A percentile compares a stretch with the other conserved stretches of the same genome.
phyloP scores from a whole-genome alignment of 2,888 invertebrate species.

The Epistrophe grossulariae region DNA sequence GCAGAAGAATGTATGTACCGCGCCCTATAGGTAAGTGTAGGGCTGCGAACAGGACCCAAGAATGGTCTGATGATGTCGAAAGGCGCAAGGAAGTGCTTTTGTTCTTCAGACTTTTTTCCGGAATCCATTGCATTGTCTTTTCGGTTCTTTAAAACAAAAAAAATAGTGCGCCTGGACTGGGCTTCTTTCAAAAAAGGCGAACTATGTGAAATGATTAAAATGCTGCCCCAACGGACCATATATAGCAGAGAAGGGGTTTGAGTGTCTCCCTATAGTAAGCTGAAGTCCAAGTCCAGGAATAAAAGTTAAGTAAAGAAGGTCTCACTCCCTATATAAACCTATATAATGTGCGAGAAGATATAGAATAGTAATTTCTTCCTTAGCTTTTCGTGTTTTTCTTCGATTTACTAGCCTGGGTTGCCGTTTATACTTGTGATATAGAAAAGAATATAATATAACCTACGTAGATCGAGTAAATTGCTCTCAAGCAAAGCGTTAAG shows the following conservation, averaged over 20 bases:
- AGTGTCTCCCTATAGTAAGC: neutral
- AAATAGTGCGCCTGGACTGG: neutral
- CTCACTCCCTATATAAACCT: neutral
- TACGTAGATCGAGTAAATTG: constrained; percentile 66
- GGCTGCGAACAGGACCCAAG: neutral
- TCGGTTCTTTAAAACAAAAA: constrained; percentile 8
- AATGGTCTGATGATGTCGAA: neutral
- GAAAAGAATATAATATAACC: constrained; percentile 24
- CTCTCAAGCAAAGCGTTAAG: constrained; percentile 68
- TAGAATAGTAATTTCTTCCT: constrained; percentile 53
- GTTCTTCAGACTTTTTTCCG: constrained; percentile 53
- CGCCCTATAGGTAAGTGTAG: neutral
- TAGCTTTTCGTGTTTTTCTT: constrained; percentile 47
- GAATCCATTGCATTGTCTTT: constrained; percentile 58
- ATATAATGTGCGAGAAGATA: neutral
- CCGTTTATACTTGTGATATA: constrained; percentile 13
- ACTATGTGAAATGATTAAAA: constrained; percentile 66
- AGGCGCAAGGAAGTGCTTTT: constrained; percentile 44
- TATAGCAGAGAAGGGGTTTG: neutral
- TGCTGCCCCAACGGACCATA: constrained; percentile 33
- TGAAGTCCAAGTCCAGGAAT: constrained; percentile 9
- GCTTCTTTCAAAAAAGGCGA: constrained; percentile 27
- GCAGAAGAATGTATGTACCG: constrained; percentile 12
- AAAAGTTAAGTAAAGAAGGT: constrained; percentile 28
- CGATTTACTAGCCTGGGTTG: constrained; percentile 46